Percentiles rank a stretch among this genome's conserved stretches.
These are phyloP conservation scores for Andricus curvator DNA, from an alignment of 2,888 invertebrate species.

Conservation along the genomic window DNA sequence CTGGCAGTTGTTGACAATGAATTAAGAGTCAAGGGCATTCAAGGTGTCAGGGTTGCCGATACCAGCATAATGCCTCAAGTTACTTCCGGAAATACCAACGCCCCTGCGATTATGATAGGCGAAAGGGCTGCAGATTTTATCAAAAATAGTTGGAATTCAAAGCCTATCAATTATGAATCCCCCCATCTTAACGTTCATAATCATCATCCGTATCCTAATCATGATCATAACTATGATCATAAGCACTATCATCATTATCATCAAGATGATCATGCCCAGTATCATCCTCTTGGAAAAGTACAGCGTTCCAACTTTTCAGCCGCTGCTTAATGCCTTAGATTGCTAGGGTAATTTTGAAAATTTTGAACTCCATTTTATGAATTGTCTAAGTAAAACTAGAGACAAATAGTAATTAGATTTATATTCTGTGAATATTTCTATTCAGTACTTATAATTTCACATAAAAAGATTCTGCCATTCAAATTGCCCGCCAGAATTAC, in stretches of 20 bases:
- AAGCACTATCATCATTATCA: background rate
- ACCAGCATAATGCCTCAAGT: conserved; percentile 82
- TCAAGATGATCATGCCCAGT: background rate
- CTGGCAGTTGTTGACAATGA: conserved; percentile 87
- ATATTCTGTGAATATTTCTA: background rate
- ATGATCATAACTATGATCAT: background rate
- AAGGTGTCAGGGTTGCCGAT: conserved; percentile 79
- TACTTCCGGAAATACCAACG: conserved; percentile 81
- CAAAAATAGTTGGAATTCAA: conserved; percentile 55
- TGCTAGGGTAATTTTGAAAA: background rate
- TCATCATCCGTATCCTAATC: background rate
- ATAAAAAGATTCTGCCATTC: background rate
- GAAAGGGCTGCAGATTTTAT: conserved; percentile 81
- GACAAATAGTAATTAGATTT: no score
- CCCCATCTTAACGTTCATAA: background rate
- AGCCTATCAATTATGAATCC: background rate
- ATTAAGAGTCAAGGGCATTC: conserved; percentile 83
- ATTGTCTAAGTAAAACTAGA: background rate
- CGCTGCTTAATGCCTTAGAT: background rate
- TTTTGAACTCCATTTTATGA: background rate
- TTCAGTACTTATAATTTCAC: no score
- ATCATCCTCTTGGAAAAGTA: background rate
- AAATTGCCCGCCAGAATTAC: background rate
- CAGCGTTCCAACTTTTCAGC: background rate
- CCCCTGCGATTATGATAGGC: conserved; percentile 81